Evolutionary conservation across 2,888 invertebrate species (phyloP).

Genomic region (Zootermopsis nevadensis): DNA sequence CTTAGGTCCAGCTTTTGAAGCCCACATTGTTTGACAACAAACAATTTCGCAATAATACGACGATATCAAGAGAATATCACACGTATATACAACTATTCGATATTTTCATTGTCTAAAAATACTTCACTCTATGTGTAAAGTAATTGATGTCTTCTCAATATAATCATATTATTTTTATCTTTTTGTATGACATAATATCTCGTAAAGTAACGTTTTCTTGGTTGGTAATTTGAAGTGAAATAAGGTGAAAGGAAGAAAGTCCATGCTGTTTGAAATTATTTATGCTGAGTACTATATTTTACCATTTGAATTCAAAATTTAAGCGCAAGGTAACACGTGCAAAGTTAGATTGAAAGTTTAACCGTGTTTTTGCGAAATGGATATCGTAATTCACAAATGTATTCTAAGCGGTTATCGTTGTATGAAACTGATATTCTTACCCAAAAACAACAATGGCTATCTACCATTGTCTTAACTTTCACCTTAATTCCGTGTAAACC

Average conservation of each 20-base stretch:
- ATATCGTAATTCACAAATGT: too few relatives aligned
- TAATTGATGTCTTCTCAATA: neutral
- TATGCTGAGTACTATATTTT: too few relatives aligned
- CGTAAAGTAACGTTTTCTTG: neutral
- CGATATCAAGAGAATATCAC: neutral
- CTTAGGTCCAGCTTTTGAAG: neutral
- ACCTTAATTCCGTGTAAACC: neutral
- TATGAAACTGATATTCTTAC: neutral
- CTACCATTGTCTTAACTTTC: slow-evolving; percentile 25
- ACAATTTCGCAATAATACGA: too few relatives aligned
- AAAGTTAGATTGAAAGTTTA: too few relatives aligned
- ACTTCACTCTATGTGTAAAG: neutral
- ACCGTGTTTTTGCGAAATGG: too few relatives aligned
- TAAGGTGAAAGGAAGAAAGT: neutral
- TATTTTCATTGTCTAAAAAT: neutral
- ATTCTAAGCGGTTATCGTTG: too few relatives aligned
- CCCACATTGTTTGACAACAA: too few relatives aligned
- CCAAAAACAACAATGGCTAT: too few relatives aligned
- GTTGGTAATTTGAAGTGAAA: neutral
- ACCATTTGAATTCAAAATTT: too few relatives aligned
- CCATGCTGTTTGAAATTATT: too few relatives aligned
- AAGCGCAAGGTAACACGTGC: too few relatives aligned
- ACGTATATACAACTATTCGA: neutral
- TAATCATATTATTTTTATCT: neutral
- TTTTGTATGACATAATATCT: neutral